Base-by-base conservation (phyloP, 2,797 vertebrate genomes). In the Galaxias olidus region DNA sequence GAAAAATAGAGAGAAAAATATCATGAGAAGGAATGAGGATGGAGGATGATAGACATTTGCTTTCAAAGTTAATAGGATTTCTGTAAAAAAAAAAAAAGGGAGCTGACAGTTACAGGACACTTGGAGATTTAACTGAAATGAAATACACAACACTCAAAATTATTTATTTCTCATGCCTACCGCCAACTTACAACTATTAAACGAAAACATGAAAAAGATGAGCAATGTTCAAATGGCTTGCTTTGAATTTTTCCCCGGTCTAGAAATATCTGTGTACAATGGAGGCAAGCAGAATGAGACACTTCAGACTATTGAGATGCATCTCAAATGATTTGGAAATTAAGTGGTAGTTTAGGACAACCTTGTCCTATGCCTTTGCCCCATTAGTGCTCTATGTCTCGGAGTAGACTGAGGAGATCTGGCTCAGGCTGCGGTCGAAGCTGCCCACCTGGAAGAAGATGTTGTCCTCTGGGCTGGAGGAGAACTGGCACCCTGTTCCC, bases 361-460 rank as follows among this genome's bases (percentile, higher is more conserved):
- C 18, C 40, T 53, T 19, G 73, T 14, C 63, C 57, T 41, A 63
- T 74, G 73, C 59, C 64, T 41, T 72, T 61, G 69, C 65, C n/a
- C n/a, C n/a, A n/a, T n/a, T 30, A 30, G 6, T 50, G 60, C 73
- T 88, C 92, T 92, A 98, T 84, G 96, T 96, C 77, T 98, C 96
- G 0, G 96, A 94, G 81, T 99, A 98, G 86, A 99, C 93, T 41
- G 96, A 96, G 40, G 96, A 94, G 76, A 98, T 93, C 88, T 97
- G 96, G 86, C 90, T 94, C 86, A 99, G 91, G 87, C 94, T 94
- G 79, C 95, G 96, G 83, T 99, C 96, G 13, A 98, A 98, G 84
- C 92, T 92, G 66, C 95, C 88, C 10, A 94, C 94, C 85, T 94
- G 96, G 88, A 96, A 98, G 92, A 98, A 98, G 75, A 94, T 80